Evolutionary conservation across 2,113 vertebrate genomes (phyloP), one percentile per base, ranked within the genome.

Genomic region (Aptenodytes patagonicus): DNA sequence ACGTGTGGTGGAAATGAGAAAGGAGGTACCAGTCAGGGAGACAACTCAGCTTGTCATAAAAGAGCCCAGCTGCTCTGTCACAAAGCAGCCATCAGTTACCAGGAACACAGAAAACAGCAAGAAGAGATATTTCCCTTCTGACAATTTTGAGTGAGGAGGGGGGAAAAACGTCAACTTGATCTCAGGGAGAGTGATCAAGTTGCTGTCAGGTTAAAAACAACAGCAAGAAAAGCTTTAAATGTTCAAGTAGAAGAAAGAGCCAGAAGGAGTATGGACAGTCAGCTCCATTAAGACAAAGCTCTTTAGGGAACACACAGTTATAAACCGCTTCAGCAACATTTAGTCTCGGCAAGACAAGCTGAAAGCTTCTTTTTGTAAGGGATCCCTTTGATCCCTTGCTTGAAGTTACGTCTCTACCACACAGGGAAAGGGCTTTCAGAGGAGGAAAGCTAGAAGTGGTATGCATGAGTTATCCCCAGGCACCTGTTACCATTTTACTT

Each of bases 271-370:
- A 80, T 49, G 89, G 89, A 93, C 58, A 77, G 42, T 77, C 38
- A 80, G 75, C 58, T 90, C 93, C 70, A 94, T 85, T 93, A 92
- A 96, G 66, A 93, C 54, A 96, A 94, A 86, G 64, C 64, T 93
- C 79, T 92, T 93, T 17, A 71, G 51, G 75, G 76, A 96, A 44
- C 10, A 4, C 11, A 5, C 12, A 83, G 91, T 82, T 89, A 91
- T 61, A 89, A 86, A 93, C 64, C 0, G 1, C 90, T 71, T 88
- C 90, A 87, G 88, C 86, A 92, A 89, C 65, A 47, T 70, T 66
- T 72, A 71, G 38, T 60, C 52, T 70, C 20, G 2, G 68, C 78
- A 82, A 95, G 66, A 86, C 32, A 70, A 88, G 54, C 34, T 60
- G 57, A 95, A 91, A 95, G 62, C 62, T 89, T 21, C 73, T 94